Conservation (phyloP, 2,797 vertebrate genomes). For the Gobionotothen gibberifrons region DNA sequence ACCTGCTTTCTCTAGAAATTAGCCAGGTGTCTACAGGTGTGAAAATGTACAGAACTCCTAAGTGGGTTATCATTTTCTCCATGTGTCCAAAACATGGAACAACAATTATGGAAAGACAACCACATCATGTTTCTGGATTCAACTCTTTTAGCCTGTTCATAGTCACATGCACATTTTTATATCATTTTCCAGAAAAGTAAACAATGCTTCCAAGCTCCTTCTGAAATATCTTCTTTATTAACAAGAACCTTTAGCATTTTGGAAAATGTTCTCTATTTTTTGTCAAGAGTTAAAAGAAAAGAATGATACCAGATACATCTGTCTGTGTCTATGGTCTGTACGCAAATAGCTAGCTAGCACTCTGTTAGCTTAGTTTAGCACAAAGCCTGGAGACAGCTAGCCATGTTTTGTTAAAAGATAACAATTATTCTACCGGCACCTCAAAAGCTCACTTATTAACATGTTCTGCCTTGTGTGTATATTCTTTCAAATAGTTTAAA, state of each 20-base stretch:
- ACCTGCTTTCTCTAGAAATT: slow-evolving; percentile 19
- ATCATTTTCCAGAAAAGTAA: background rate
- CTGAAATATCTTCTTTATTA: background rate
- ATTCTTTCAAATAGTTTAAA: background rate
- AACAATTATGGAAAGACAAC: background rate
- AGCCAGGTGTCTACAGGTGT: slow-evolving; percentile 16
- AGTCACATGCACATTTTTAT: background rate
- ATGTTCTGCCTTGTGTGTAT: background rate
- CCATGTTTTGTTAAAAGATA: background rate
- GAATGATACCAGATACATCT: background rate
- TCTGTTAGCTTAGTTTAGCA: slow-evolving; percentile 16
- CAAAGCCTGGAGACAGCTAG: slow-evolving; percentile 4
- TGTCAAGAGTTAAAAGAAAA: background rate
- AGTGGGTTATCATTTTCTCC: background rate
- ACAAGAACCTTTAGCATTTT: background rate
- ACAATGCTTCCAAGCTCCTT: background rate
- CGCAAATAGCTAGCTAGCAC: background rate
- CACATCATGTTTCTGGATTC: background rate
- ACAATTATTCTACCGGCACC: background rate
- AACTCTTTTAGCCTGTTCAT: background rate
- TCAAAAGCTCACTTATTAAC: background rate
- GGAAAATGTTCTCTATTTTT: background rate
- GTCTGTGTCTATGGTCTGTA: background rate
- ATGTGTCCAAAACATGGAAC: background rate
- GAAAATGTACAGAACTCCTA: slow-evolving; percentile 1